Base-by-base conservation (phyloP, 2,888 invertebrate genomes). In the Ophion slaviceki region DNA sequence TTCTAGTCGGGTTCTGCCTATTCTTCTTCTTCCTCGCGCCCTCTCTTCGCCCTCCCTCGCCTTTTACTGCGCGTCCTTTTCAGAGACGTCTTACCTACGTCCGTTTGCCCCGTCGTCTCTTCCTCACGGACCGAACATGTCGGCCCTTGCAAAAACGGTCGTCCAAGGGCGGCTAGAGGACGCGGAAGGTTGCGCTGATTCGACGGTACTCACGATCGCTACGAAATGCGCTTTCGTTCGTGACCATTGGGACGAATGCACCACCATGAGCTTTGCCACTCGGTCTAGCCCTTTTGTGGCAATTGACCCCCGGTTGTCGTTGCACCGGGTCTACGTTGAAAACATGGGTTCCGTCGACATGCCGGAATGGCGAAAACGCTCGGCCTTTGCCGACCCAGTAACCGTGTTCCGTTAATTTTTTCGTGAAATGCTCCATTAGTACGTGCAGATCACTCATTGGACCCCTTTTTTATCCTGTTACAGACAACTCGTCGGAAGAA, bases 401-500 rank as follows among this genome's bases (percentile, higher is more conserved):
- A 32, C 4, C 32, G 32, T 32, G 8, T n/a, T n/a, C n/a, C n/a
- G 6, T 40, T 32, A n/a, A 40, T n/a, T 40, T 20, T 24, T 2
- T 3, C 20, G 10, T 1, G 24, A 17, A 47, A 24, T 8, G 17
- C 24, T 8, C 24, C 7, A 47, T 20, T 11, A 47, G 24, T 59
- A 57, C 53, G 36, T 47, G 28, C 5, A 61, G 20, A 61, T 47
- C 11, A 28, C 61, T 59, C n/a, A 70, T 70, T 28, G 11, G 2
- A 74, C 67, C 62, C 72, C 62, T 8, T 62, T 87, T 88, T 86
- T 85, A 87, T 92, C 90, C 89, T 90, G 86, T 95, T 95, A 53
- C 94, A 96, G 96, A 89, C 95, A 96, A 93, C 94, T 95, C 94
- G 95, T 96, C 80, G 95, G 95, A 2, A 94, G 95, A 84, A 94